Percentiles rank a stretch among this genome's conserved stretches.
phyloP scores from a whole-genome alignment of 92 coral and sea anemone species.

The Nematostella vectensis region DNA sequence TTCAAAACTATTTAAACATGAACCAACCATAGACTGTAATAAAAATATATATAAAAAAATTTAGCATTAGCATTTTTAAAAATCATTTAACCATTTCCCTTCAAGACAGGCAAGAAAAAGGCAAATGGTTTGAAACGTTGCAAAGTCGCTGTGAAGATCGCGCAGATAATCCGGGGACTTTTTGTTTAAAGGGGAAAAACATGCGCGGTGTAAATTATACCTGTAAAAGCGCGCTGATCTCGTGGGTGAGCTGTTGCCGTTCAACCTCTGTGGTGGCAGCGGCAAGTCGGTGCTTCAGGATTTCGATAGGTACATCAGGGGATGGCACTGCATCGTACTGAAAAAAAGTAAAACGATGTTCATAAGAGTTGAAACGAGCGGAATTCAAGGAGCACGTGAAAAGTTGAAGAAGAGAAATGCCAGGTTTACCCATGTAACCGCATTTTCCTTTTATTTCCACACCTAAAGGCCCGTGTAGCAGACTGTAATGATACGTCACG shows the following conservation, averaged over 20 bases:
- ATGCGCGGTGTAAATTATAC: too few species aligned
- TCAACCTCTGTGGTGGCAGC: conserved; percentile 30
- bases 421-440: too few species aligned
- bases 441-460: too few species aligned
- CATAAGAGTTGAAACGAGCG: neutral
- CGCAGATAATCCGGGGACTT: too few species aligned
- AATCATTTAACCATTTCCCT: neutral
- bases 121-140: neutral
- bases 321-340: conserved; percentile 89
- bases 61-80: neutral
- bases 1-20: too few species aligned
- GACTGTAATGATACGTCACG: too few species aligned
- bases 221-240: too few species aligned
- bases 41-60: neutral
- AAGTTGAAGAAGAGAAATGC: too few species aligned
- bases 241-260: conserved; percentile 15
- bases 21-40: too few species aligned
- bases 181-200: too few species aligned
- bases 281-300: conserved; percentile 52
- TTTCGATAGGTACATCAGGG: conserved; percentile 83
- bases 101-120: neutral
- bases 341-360: neutral
- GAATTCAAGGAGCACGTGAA: neutral
- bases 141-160: neutral
- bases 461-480: too few species aligned